These are phyloP conservation scores for Lissonota sp. DNA, from an alignment of 2,888 invertebrate species.

Conservation along the genomic window DNA sequence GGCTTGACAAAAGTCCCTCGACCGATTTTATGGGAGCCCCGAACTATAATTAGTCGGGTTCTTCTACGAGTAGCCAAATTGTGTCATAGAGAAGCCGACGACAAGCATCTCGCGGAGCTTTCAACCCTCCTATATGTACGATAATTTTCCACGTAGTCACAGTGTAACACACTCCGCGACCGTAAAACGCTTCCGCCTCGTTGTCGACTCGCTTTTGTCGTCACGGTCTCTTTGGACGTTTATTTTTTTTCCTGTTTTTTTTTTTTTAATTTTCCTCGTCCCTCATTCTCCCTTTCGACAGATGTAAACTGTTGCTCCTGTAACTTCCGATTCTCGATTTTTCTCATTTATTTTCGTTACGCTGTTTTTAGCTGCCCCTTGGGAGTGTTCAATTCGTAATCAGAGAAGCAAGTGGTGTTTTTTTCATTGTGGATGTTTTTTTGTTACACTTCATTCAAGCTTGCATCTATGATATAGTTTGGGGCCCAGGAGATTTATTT, in stretches of 20 bases:
- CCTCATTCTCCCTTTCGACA: slow-evolving; percentile 6
- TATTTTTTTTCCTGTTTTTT: slow-evolving; percentile 8
- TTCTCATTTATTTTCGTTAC: slow-evolving; percentile 53
- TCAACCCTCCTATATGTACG: slow-evolving; percentile 28
- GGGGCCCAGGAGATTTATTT: too few relatives aligned
- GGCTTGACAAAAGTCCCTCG: neutral
- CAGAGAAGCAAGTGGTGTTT: neutral
- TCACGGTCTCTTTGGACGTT: slow-evolving; percentile 13
- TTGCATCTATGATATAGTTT: slow-evolving; percentile 5
- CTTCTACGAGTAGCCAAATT: slow-evolving; percentile 46
- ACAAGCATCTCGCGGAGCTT: slow-evolving; percentile 37
- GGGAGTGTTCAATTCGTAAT: slow-evolving; percentile 47
- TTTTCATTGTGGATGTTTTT: neutral
- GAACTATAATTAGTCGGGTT: slow-evolving; percentile 55
- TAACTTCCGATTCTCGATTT: slow-evolving; percentile 34
- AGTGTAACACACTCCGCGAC: slow-evolving; percentile 39
- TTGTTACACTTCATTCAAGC: slow-evolving; percentile 5
- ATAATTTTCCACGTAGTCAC: slow-evolving; percentile 24
- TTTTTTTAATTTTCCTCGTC: slow-evolving; percentile 7
- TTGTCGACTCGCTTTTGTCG: slow-evolving; percentile 39
- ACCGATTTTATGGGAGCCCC: neutral
- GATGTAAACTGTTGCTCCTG: slow-evolving; percentile 32
- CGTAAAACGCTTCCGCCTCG: slow-evolving; percentile 55
- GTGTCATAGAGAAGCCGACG: slow-evolving; percentile 35
- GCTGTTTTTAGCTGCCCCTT: slow-evolving; percentile 31